These are phyloP conservation scores for Yponomeuta evonymella DNA, from an alignment of 2,888 invertebrate species.

Conservation along the genomic window DNA sequence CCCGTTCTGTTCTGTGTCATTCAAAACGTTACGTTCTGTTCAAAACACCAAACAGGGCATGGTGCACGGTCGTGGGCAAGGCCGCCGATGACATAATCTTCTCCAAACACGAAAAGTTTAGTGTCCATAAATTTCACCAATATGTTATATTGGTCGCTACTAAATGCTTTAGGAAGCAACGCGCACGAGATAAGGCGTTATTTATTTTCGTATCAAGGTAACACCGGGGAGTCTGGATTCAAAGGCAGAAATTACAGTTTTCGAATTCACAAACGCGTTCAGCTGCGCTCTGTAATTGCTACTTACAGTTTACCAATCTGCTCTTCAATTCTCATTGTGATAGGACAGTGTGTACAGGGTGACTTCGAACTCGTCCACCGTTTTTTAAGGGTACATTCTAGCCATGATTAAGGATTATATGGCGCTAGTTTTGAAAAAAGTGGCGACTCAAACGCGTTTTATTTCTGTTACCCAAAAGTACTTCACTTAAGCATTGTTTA, in stretches of 20 bases:
- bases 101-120: slow-evolving; percentile 63
- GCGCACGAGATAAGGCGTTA: too few relatives aligned
- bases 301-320: not conserved
- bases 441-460: too few relatives aligned
- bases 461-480: too few relatives aligned
- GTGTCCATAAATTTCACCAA: slow-evolving; percentile 61
- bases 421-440: too few relatives aligned
- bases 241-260: not conserved
- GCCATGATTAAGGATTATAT: too few relatives aligned
- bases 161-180: slow-evolving; percentile 33
- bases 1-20: too few relatives aligned
- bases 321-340: not conserved
- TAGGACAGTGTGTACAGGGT: not conserved
- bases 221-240: too few relatives aligned
- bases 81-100: slow-evolving; percentile 51
- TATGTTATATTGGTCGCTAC: slow-evolving; percentile 37
- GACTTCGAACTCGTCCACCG: not conserved
- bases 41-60: not conserved
- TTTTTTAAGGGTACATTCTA: not conserved
- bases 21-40: too few relatives aligned
- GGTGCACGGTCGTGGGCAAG: too few relatives aligned
- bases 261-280: not conserved
- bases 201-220: too few relatives aligned
- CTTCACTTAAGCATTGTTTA: too few relatives aligned
- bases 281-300: not conserved